Percentiles rank a stretch among this genome's conserved stretches.
These are phyloP conservation scores for Elymnias hypermnestra DNA, from an alignment of 1,140 invertebrate species.

Conservation along the genomic window DNA sequence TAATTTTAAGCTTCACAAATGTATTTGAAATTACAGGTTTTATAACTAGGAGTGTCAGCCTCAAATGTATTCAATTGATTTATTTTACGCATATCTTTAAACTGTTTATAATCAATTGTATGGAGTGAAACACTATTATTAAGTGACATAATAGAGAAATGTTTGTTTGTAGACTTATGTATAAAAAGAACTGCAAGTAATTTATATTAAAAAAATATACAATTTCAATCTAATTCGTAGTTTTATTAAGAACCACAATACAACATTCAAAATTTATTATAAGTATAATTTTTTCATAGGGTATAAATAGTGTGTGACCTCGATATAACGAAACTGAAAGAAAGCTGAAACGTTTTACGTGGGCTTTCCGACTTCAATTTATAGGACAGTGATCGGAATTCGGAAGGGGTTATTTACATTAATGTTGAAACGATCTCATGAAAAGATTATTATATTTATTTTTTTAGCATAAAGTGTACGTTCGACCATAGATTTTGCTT, in stretches of 20 bases:
- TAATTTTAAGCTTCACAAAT: conserved; percentile 39
- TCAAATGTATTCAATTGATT: conserved; percentile 25
- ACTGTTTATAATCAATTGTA: conserved; percentile 34
- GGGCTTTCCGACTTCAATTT: too few relatives aligned
- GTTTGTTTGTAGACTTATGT: conserved; percentile 59
- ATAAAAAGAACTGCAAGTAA: conserved; percentile 67
- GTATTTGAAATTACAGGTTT: conserved; percentile 20
- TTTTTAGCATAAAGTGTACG: neutral
- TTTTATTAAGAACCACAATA: conserved; percentile 49
- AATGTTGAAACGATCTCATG: too few relatives aligned
- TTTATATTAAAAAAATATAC: conserved; percentile 71
- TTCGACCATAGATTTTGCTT: neutral
- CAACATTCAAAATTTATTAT: too few relatives aligned
- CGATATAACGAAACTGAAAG: too few relatives aligned
- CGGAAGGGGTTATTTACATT: too few relatives aligned
- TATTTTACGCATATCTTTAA: neutral
- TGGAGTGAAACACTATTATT: conserved; percentile 55
- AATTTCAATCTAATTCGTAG: conserved; percentile 47
- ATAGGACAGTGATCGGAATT: too few relatives aligned
- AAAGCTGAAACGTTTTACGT: too few relatives aligned
- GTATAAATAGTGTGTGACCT: too few relatives aligned
- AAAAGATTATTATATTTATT: too few relatives aligned
- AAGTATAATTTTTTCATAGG: too few relatives aligned
- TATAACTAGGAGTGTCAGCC: conserved; percentile 19
- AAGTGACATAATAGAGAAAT: conserved; percentile 65